A percentile compares a stretch with the other conserved stretches of the same genome.
Conservation (phyloP, 2,797 vertebrate genomes). For the Hippoglossus hippoglossus region DNA sequence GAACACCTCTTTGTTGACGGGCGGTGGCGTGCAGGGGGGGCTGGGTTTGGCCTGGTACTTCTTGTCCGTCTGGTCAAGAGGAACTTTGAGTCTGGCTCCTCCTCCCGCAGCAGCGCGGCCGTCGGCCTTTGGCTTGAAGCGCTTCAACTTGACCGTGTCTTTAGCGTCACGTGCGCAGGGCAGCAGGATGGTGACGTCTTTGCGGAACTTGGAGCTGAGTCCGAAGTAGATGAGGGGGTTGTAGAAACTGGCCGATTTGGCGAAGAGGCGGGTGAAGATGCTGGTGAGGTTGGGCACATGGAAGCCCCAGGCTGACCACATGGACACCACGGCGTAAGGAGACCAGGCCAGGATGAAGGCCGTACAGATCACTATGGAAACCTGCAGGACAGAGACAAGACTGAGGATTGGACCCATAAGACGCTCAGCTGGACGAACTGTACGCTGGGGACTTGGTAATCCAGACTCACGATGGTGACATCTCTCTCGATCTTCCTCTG, state of each 20-base stretch:
- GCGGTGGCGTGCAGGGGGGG: slow-evolving; percentile 65
- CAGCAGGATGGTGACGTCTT: slow-evolving; percentile 79
- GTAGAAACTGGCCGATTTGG: slow-evolving; percentile 88
- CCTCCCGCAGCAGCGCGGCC: slow-evolving; percentile 4
- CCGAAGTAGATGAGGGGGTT: slow-evolving; percentile 89
- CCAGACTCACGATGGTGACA: slow-evolving; percentile 77
- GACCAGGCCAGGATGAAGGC: slow-evolving; percentile 88
- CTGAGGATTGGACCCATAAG: neutral
- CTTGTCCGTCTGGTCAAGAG: slow-evolving; percentile 30
- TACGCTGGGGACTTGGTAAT: neutral
- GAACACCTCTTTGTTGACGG: slow-evolving; percentile 70
- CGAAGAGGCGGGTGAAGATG: slow-evolving; percentile 86
- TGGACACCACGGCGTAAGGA: slow-evolving; percentile 88
- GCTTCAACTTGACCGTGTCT: slow-evolving; percentile 80
- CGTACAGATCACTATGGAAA: slow-evolving; percentile 87
- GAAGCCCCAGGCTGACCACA: slow-evolving; percentile 86
- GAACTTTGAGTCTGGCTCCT: slow-evolving; percentile 31
- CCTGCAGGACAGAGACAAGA: slow-evolving; percentile 62
- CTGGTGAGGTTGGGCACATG: slow-evolving; percentile 84
- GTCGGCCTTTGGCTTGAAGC: slow-evolving; percentile 69
- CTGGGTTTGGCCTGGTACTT: slow-evolving; percentile 50
- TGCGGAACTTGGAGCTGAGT: slow-evolving; percentile 88
- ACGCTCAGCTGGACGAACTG: neutral
- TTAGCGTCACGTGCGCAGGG: slow-evolving; percentile 79
- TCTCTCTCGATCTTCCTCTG: slow-evolving; percentile 85